phyloP scores from a whole-genome alignment of 2,888 invertebrate species.

The Venustoraphidia nigricollis region DNA sequence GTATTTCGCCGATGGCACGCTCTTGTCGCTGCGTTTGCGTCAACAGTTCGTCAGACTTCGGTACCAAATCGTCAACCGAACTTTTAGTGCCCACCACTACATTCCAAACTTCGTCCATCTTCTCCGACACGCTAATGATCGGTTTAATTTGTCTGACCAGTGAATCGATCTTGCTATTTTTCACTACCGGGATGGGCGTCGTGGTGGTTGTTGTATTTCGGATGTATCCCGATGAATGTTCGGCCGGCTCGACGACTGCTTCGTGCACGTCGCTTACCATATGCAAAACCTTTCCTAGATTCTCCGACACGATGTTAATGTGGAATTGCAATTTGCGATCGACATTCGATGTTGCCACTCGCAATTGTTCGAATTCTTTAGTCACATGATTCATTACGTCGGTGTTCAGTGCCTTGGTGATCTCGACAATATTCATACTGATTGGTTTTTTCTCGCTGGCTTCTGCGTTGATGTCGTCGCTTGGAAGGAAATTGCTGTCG shows the following conservation, averaged over 20 bases:
- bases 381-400: slow-evolving; percentile 68
- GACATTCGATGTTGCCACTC: slow-evolving; percentile 59
- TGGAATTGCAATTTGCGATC: slow-evolving; percentile 75
- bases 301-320: slow-evolving; percentile 68
- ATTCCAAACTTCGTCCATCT: slow-evolving; percentile 86
- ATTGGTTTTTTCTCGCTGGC: slow-evolving; percentile 78
- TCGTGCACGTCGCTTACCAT: slow-evolving; percentile 73
- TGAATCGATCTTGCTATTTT: slow-evolving; percentile 62
- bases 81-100: slow-evolving; percentile 80
- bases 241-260: slow-evolving; percentile 62
- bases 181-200: slow-evolving; percentile 37
- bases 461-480: slow-evolving; percentile 71
- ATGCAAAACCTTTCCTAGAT: slow-evolving; percentile 59
- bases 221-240: slow-evolving; percentile 24
- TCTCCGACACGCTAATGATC: slow-evolving; percentile 71
- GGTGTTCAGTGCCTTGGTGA: slow-evolving; percentile 66
- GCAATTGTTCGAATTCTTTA: slow-evolving; percentile 65
- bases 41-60: slow-evolving; percentile 72
- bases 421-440: slow-evolving; percentile 68
- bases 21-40: slow-evolving; percentile 78
- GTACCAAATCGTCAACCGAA: slow-evolving; percentile 70
- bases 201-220: slow-evolving; percentile 40
- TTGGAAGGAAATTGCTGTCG: slow-evolving; percentile 63
- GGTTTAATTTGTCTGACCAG: slow-evolving; percentile 71
- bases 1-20: slow-evolving; percentile 73